Conservation (phyloP, 2,888 invertebrate species). For the Lasioglossum zephyrum region DNA sequence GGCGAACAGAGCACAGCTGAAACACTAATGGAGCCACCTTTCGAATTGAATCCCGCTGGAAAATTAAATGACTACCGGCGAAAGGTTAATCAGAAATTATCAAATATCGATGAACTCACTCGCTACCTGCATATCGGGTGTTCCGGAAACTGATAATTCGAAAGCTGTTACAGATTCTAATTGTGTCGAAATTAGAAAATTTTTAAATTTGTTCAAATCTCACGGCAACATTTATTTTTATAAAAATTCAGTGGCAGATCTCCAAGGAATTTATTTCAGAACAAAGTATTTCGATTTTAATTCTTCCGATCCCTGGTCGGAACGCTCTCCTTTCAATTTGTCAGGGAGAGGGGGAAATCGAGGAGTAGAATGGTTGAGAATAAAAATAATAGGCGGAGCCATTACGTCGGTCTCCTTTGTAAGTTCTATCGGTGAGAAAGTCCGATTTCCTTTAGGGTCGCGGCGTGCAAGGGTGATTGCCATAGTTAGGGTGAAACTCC, state of each 20-base stretch:
- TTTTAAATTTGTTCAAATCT: too few relatives aligned
- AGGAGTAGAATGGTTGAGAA: background rate
- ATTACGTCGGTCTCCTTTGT: background rate
- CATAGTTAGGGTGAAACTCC: conserved; percentile 3
- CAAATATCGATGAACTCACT: background rate
- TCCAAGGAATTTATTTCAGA: background rate
- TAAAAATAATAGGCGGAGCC: background rate
- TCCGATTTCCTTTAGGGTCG: background rate
- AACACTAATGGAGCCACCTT: background rate
- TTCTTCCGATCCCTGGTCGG: background rate
- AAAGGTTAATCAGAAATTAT: conserved; percentile 3
- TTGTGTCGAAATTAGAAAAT: too few relatives aligned
- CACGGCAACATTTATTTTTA: too few relatives aligned
- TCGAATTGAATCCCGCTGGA: conserved; percentile 1
- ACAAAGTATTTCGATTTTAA: background rate
- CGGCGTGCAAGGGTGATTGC: background rate
- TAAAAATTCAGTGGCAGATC: background rate
- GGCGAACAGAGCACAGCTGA: background rate
- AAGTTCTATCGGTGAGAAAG: background rate
- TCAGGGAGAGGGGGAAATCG: background rate
- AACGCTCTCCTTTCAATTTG: background rate
- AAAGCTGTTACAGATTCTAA: background rate
- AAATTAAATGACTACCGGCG: background rate
- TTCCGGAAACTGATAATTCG: background rate
- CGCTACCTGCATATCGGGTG: background rate